Evolutionary conservation across 2,888 invertebrate genomes (phyloP), one percentile per base, ranked within the genome.

Genomic region (Salticus scenicus): DNA sequence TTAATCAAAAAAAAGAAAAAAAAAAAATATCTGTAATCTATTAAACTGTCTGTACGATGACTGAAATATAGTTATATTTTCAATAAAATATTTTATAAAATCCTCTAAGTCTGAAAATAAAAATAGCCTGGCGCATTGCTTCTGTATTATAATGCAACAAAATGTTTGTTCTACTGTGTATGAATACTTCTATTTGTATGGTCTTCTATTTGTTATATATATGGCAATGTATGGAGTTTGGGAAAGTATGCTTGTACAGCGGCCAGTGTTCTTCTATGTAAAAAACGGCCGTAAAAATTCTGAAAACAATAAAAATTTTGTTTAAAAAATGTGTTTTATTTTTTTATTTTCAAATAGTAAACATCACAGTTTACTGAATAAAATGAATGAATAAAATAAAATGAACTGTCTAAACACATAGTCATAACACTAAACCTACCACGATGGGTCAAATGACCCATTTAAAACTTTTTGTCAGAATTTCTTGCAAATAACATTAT

Each of bases 221-320:
- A 28, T n/a, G 28, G 31, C 66, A 17, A n/a, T 66, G 30, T 12
- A 31, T 17, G 31, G 17, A 67, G 33, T 67, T 10, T 7, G n/a
- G 66, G 33, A 33, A 31, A 70, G 64, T 33, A 24, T 28, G 51
- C 51, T 82, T 82, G 82, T 82, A 82, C 82, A 82, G 82, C 33
- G 63, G 74, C 75, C 75, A 47, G 63, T 75, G 75, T 75, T 63
- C 73, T 72, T 80, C 80, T 67, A 73, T 66, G 73, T 51, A 51
- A 28, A 69, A 77, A 37, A 66, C 66, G 66, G 66, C 63, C 66
- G 67, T 42, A 66, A 14, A 51, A 51, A 63, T 69, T 81, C 81
- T 82, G 63, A 31, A n/a, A 63, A 63, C 42, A 81, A 79, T 30
- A 63, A 74, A 82, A 75, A 33, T 33, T 51, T 64, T 82, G 75